These are phyloP conservation scores for Pocillopora damicornis DNA, from an alignment of 64 coral and sea anemone genomes.

Conservation along the genomic window DNA sequence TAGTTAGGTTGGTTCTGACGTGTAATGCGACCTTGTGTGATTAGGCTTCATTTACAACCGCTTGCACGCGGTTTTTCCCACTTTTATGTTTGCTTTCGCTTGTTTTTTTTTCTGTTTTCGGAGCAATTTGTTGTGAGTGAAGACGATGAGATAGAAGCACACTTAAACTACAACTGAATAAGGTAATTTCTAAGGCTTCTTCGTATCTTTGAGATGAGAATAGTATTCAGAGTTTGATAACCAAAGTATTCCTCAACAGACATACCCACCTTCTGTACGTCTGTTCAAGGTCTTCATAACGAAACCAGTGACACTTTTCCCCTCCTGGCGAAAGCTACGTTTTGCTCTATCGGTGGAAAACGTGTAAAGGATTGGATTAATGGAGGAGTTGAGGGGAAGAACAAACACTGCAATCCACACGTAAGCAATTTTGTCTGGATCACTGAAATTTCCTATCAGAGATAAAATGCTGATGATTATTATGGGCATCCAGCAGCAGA, in stretches of 20 bases:
- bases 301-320: background rate
- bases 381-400: constrained; percentile 33
- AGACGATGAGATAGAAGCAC: too few species aligned
- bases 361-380: constrained; percentile 43
- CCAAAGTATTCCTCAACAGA: background rate
- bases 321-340: background rate
- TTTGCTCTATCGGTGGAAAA: constrained; percentile 12
- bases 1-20: too few species aligned
- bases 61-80: too few species aligned
- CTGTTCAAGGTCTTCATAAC: background rate
- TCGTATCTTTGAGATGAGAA: background rate
- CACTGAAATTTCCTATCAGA: constrained; percentile 6
- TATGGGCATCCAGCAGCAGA: constrained; percentile 55
- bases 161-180: too few species aligned
- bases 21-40: too few species aligned
- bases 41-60: too few species aligned
- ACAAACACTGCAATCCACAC: constrained; percentile 55
- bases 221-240: background rate
- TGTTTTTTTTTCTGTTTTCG: too few species aligned
- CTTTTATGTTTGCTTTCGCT: too few species aligned
- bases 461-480: constrained; percentile 34
- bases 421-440: constrained; percentile 33
- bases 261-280: background rate
- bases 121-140: too few species aligned
- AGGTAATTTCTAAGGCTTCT: too few species aligned